These are phyloP conservation scores for Schlechtendalia chinensis DNA, from an alignment of 1,140 invertebrate genomes.

Conservation along the genomic window DNA sequence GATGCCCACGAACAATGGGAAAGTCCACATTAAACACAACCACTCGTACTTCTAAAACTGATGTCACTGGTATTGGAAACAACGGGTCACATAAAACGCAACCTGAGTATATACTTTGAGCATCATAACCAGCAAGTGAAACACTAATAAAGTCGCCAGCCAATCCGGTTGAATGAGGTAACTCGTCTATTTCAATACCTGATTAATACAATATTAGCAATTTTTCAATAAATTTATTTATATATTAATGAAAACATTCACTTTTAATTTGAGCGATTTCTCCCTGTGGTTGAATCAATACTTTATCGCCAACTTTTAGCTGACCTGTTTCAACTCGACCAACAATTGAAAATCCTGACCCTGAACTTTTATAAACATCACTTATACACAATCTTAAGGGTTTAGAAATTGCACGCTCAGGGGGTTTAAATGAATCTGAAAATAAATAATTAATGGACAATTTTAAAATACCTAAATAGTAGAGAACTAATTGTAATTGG, in stretches of 20 bases:
- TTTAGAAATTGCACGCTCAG: constrained; percentile 79
- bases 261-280: constrained; percentile 76
- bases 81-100: constrained; percentile 79
- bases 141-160: constrained; percentile 90
- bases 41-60: constrained; percentile 83
- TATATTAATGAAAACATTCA: constrained; percentile 51
- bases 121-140: constrained; percentile 77
- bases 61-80: constrained; percentile 74
- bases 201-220: constrained; percentile 51
- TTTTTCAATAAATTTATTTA: neutral
- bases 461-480: constrained; percentile 17
- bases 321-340: constrained; percentile 90
- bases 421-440: constrained; percentile 77
- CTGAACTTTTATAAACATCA: constrained; percentile 92
- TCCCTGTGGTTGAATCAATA: constrained; percentile 82
- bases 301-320: constrained; percentile 79
- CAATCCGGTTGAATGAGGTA: constrained; percentile 71
- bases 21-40: constrained; percentile 90
- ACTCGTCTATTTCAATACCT: constrained; percentile 73
- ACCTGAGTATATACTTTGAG: constrained; percentile 81
- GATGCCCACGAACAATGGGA: constrained; percentile 86
- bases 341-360: constrained; percentile 81
- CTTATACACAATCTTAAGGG: constrained; percentile 89
- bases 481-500: neutral
- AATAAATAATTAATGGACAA: constrained; percentile 25